phyloP scores from a whole-genome alignment of 2,797 vertebrate species.

The Falco rusticolus region DNA sequence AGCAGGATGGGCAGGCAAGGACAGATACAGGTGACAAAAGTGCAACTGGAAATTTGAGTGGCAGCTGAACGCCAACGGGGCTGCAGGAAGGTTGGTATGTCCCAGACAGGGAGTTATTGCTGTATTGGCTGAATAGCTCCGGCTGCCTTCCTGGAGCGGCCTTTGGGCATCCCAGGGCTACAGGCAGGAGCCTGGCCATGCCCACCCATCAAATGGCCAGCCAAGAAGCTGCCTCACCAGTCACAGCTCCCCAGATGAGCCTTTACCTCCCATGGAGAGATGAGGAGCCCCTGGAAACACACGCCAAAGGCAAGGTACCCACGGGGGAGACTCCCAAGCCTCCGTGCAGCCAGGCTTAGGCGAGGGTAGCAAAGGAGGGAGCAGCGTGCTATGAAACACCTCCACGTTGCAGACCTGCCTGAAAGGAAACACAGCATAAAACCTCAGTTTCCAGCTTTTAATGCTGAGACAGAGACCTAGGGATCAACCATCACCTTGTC shows the following conservation, averaged over 20 bases:
- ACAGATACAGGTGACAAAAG: not conserved
- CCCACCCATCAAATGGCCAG: no score
- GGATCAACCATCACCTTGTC: not conserved
- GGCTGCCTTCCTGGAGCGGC: not conserved
- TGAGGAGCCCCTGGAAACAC: not conserved
- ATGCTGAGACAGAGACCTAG: not conserved
- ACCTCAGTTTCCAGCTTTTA: not conserved
- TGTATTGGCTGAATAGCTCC: fast-evolving
- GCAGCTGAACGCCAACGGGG: not conserved
- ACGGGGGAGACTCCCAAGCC: not conserved
- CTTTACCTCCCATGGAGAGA: fast-evolving
- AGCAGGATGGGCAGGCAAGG: not conserved
- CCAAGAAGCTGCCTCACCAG: not conserved
- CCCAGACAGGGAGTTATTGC: not conserved
- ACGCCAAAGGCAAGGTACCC: not conserved
- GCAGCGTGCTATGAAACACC: fast-evolving
- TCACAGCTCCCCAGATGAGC: not conserved
- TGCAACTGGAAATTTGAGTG: not conserved
- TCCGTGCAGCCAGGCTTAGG: fast-evolving
- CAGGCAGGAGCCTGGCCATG: not conserved
- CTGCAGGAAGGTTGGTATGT: not conserved
- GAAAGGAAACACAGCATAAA: not conserved
- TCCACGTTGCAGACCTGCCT: not conserved
- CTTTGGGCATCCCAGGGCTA: not conserved
- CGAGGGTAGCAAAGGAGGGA: not conserved